Percentiles rank a stretch among this genome's conserved stretches.
Conservation (phyloP, 2,113 vertebrate species). For the Rutilus rutilus region DNA sequence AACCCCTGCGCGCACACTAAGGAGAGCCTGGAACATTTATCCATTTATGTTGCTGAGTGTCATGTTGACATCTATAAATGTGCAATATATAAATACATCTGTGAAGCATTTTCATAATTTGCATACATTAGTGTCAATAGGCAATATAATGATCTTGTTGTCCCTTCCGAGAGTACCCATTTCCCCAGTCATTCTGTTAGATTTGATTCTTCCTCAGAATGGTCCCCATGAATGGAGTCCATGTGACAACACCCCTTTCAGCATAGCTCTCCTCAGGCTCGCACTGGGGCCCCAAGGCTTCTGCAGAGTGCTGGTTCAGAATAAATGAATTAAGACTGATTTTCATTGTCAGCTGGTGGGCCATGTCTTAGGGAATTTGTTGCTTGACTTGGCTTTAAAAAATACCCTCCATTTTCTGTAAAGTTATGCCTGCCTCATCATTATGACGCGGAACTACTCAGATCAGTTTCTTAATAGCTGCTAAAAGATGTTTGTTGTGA, state of each 20-base stretch:
- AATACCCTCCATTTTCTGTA: constrained; percentile 30
- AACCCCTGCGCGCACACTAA: background rate
- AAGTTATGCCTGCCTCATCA: background rate
- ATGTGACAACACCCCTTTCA: constrained; percentile 22
- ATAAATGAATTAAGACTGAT: constrained; percentile 43
- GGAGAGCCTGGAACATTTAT: background rate
- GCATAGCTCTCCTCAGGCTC: background rate
- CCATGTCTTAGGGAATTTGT: constrained; percentile 54
- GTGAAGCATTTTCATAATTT: background rate
- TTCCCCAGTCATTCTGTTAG: background rate
- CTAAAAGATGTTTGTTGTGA: background rate
- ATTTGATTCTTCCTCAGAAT: constrained; percentile 6
- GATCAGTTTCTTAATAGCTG: background rate
- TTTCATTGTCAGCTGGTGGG: constrained; percentile 46
- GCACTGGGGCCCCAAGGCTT: constrained; percentile 23
- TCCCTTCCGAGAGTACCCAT: background rate
- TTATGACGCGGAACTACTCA: background rate
- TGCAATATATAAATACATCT: constrained; percentile 12
- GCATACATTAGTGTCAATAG: constrained; percentile 26
- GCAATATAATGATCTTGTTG: constrained; percentile 21
- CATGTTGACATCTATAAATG: constrained; percentile 32
- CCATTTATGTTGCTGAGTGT: background rate
- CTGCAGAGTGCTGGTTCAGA: constrained; percentile 14
- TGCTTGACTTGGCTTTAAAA: constrained; percentile 40
- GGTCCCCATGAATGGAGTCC: constrained; percentile 7